A percentile compares a stretch with the other conserved stretches of the same genome.
Conservation (phyloP, 1,140 invertebrate species). For the Copidosoma floridanum region DNA sequence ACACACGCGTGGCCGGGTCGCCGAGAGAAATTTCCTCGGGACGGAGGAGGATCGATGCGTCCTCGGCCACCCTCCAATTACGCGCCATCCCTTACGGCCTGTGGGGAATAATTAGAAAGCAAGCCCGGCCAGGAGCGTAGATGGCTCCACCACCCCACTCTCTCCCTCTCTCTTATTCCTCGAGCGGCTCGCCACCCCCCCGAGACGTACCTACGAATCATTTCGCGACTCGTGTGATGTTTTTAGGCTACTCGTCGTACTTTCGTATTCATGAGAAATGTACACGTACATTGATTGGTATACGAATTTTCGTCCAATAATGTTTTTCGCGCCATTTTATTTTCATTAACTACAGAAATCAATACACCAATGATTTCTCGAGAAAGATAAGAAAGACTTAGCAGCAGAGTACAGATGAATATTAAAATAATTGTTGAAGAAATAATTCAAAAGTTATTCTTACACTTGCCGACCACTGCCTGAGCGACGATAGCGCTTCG, state of each 20-base stretch:
- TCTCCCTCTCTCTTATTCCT: neutral
- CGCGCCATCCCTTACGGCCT: conserved; percentile 50
- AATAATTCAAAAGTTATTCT: conserved; percentile 6
- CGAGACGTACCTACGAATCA: conserved; percentile 10
- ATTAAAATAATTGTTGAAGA: too few species aligned
- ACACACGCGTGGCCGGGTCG: too few species aligned
- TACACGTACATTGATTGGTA: too few species aligned
- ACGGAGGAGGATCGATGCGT: conserved; percentile 45
- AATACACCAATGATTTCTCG: too few species aligned
- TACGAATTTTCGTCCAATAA: too few species aligned
- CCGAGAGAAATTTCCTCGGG: conserved; percentile 40
- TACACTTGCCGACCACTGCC: neutral
- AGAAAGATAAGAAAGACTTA: too few species aligned
- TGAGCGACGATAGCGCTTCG: neutral
- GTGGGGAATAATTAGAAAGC: conserved; percentile 55
- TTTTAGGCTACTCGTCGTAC: neutral
- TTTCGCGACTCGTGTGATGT: conserved; percentile 12
- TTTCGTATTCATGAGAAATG: too few species aligned
- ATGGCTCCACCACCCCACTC: conserved; percentile 18
- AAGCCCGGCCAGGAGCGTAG: conserved; percentile 36
- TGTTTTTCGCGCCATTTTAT: too few species aligned
- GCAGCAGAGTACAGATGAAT: too few species aligned
- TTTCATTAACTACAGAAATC: too few species aligned
- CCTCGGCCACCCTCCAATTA: conserved; percentile 53
- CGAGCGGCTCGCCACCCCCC: too few species aligned